Evolutionary conservation across 2,888 invertebrate species (phyloP).

Genomic region (Ectropis crepuscularia): DNA sequence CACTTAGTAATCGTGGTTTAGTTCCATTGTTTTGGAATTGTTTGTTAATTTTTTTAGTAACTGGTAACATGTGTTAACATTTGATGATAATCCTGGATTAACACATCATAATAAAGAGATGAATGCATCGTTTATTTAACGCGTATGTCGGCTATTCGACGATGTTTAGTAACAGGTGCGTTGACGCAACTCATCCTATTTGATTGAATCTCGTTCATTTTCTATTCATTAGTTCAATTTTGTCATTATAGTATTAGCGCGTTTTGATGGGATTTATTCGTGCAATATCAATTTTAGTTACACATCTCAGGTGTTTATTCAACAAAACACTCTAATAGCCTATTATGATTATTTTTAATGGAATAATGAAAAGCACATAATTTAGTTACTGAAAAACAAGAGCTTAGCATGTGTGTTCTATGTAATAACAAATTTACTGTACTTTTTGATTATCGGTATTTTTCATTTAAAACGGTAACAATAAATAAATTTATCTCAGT

Average conservation of each 20-base stretch:
- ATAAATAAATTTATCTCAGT: too few relatives aligned
- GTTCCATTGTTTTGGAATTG: constrained; percentile 47
- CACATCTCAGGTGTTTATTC: too few relatives aligned
- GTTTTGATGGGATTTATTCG: constrained; percentile 28
- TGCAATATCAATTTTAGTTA: too few relatives aligned
- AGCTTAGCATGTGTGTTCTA: too few relatives aligned
- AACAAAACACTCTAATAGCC: too few relatives aligned
- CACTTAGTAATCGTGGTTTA: constrained; percentile 32
- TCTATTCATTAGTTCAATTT: constrained; percentile 22
- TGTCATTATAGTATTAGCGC: constrained; percentile 14
- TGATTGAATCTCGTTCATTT: constrained; percentile 51
- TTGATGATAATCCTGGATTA: constrained; percentile 84
- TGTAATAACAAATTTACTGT: too few relatives aligned
- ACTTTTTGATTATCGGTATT: too few relatives aligned
- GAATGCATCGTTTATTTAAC: constrained; percentile 80
- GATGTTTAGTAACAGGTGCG: constrained; percentile 77
- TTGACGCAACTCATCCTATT: constrained; percentile 70
- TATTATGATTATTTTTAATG: too few relatives aligned
- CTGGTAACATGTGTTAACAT: constrained; percentile 85
- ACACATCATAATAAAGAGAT: constrained; percentile 85
- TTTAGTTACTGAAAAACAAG: too few relatives aligned
- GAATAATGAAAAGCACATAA: too few relatives aligned
- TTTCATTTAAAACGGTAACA: too few relatives aligned
- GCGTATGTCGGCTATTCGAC: constrained; percentile 79
- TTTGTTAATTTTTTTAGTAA: constrained; percentile 73